Base-by-base conservation (phyloP, 2,888 invertebrate genomes). In the Pardosa pseudoannulata region DNA sequence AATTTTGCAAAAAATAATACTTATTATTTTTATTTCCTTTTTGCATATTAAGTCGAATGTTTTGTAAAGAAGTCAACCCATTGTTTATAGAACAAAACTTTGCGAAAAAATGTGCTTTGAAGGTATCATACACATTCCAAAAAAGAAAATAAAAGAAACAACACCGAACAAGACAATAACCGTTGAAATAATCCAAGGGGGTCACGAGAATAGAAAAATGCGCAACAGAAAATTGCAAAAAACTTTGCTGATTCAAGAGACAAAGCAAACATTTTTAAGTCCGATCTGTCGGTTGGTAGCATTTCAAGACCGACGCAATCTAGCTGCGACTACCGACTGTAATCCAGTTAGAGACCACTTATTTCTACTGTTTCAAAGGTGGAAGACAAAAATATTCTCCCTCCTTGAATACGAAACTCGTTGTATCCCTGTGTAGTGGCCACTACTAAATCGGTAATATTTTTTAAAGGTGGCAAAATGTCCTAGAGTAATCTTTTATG, bases 401-500 rank as follows among this genome's bases (percentile, higher is more conserved):
- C 56, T 50, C 64, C 75, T 64, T 71, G 50, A 65, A 76, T 65
- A n/a, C 65, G 39, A 28, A 29, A 50, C 64, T n/a, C 27, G 68
- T 50, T 16, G 32, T 64, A 71, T 28, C 27, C 19, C 36, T n/a
- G 19, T 79, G 71, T 62, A 28, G 46, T 32, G 65, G 73, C 65
- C 32, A 78, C 41, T 32, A 70, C 68, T 75, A 70, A 79, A 79
- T 78, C 71, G 72, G 73, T 68, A 65, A 73, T 73, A 72, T 85
- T 85, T 85, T 85, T 78, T 73, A 76, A 78, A 23, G 67, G 50
- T 32, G 78, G 83, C 39, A 73, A 85, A 71, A 71, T 72, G 65
- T 68, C 41, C 68, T 28, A 72, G 50, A 78, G 76, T 85, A 73
- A 85, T 85, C 83, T 85, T 78, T 79, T 78, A 78, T 62, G 41